Percentiles rank a stretch among this genome's conserved stretches.
These are phyloP conservation scores for Molorchus minor DNA, from an alignment of 2,888 invertebrate genomes.

Conservation along the genomic window DNA sequence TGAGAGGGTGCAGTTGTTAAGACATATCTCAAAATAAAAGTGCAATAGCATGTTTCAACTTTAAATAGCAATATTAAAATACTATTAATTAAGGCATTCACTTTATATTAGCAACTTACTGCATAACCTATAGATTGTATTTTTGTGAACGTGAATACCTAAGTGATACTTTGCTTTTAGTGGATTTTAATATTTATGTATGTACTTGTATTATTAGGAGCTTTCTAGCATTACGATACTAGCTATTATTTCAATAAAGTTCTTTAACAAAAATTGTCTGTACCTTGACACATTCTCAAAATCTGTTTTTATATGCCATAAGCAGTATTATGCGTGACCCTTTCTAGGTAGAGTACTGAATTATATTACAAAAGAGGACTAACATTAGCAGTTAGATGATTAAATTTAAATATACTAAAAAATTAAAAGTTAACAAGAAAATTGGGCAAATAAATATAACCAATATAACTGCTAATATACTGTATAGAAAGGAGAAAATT, in stretches of 20 bases:
- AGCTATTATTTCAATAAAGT: slow-evolving; percentile 57
- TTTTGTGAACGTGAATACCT: slow-evolving; percentile 59
- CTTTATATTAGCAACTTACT: slow-evolving; percentile 39
- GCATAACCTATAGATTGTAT: slow-evolving; percentile 50
- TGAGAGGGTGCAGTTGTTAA: slow-evolving; percentile 43
- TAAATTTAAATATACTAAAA: too few relatives aligned
- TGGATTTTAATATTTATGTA: slow-evolving; percentile 58
- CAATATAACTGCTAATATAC: too few relatives aligned
- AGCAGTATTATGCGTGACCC: too few relatives aligned
- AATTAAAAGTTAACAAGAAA: too few relatives aligned
- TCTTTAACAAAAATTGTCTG: slow-evolving; percentile 24
- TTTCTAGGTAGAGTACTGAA: too few relatives aligned
- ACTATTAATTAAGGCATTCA: slow-evolving; percentile 43
- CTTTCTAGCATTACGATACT: slow-evolving; percentile 56
- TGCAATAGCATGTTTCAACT: slow-evolving; percentile 49
- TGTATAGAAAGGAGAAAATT: too few relatives aligned
- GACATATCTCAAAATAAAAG: slow-evolving; percentile 54
- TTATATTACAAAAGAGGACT: too few relatives aligned
- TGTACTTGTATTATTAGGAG: slow-evolving; percentile 48
- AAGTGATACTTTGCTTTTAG: slow-evolving; percentile 59
- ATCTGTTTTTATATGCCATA: background rate
- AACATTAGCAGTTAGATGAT: too few relatives aligned
- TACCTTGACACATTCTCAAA: background rate
- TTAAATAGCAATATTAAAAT: slow-evolving; percentile 28
- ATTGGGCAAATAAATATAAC: too few relatives aligned